Evolutionary conservation across 2,797 vertebrate genomes (phyloP).

Genomic region (Cyprinodon diabolis): DNA sequence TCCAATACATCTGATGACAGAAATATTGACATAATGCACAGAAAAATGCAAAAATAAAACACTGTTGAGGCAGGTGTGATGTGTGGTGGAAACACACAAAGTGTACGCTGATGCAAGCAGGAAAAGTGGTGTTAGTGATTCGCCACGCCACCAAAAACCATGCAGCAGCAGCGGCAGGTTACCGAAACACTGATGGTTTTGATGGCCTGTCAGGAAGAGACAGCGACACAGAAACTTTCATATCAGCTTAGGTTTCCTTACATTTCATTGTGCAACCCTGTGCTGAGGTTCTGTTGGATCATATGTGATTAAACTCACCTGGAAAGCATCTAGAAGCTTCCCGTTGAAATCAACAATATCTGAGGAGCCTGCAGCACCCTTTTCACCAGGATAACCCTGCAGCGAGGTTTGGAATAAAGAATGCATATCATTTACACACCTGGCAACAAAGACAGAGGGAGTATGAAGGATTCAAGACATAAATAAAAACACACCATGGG

Average conservation of each 20-base stretch:
- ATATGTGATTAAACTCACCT: constrained; percentile 75
- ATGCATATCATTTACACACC: not conserved
- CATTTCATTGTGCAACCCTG: constrained; percentile 7
- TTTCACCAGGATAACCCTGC: constrained; percentile 88
- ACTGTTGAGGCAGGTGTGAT: constrained; percentile 31
- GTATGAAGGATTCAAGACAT: not conserved
- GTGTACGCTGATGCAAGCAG: constrained; percentile 17
- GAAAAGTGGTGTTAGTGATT: constrained; percentile 58
- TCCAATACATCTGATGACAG: constrained; percentile 45
- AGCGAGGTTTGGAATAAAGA: constrained; percentile 5
- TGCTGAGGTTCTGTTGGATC: constrained; percentile 1
- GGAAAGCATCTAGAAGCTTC: constrained; percentile 88
- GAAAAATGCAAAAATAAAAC: constrained; percentile 26
- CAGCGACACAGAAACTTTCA: constrained; percentile 20
- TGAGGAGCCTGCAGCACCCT: constrained; percentile 84
- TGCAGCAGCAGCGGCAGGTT: constrained; percentile 67
- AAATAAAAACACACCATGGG: constrained; percentile 56
- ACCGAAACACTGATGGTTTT: constrained; percentile 81
- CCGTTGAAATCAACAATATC: constrained; percentile 90
- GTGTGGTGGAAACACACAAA: constrained; percentile 11
- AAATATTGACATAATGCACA: constrained; percentile 9
- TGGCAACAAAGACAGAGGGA: not conserved
- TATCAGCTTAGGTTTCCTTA: constrained; percentile 8
- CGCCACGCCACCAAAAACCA: constrained; percentile 62
- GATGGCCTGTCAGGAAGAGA: constrained; percentile 78